Base-by-base conservation (phyloP, 2,888 invertebrate genomes). In the Athalia circularis region DNA sequence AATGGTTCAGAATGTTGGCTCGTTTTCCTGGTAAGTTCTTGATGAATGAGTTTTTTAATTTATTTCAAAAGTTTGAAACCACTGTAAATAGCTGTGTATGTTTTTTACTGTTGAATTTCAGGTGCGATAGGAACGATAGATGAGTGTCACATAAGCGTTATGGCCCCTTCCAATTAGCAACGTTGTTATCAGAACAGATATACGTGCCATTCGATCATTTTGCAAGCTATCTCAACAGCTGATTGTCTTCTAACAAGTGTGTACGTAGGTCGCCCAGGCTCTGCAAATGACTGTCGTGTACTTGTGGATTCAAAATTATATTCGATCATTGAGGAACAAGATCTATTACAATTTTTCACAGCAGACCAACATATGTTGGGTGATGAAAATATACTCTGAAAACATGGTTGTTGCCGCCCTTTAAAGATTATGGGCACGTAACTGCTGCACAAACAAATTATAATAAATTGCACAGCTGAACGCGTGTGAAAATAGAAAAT, bases 191-290 rank as follows among this genome's bases (percentile, higher is more conserved):
- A 48, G 47, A 65, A 78, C 48, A 65, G 72, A 54, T 65, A 78
- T 57, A 54, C 67, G 7, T 3, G 15, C 8, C 74, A 78, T 15
- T 72, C 65, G 1, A 78, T 80, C 11, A 65, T 45, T 8, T 57
- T 78, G 4, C 78, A 80, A 78, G 80, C 65, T 7, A 65, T 78
- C 9, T 78, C 48, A 47, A 77, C 78, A 13, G 59, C 62, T 54
- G 61, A 45, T 50, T 68, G 77, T 43, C 11, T 72, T 5, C 62
- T 79, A 15, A 72, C 64, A 11, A 79, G 70, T 65, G 65, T 79
- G 4, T 70, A 15, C 45, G 47, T 79, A 11, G 77, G 79, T 5
- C 72, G 50, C 47, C 67, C 77, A 11, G 67, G 76, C 11, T 76
- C 67, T 54, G 62, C 57, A 29, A 75, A 79, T 62, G 68, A 79